A percentile compares a stretch with the other conserved stretches of the same genome.
Evolutionary conservation across 1,140 invertebrate species (phyloP).

Genomic region (Drosophila azteca): DNA sequence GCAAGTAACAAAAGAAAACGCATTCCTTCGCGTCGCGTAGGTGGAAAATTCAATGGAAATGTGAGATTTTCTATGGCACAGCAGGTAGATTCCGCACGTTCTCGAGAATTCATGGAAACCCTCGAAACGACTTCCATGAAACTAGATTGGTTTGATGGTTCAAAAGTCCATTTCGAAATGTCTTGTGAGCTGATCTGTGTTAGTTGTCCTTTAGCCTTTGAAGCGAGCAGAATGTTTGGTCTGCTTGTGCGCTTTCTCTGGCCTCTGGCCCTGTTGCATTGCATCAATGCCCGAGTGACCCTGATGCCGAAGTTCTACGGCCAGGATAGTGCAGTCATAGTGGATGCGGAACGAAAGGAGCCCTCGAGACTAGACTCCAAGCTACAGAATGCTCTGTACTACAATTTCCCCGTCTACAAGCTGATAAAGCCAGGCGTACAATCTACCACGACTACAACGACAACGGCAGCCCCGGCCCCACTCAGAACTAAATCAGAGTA

Average conservation of each 20-base stretch:
- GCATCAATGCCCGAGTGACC: constrained; percentile 30
- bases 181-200: neutral
- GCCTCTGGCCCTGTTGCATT: constrained; percentile 50
- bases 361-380: constrained; percentile 43
- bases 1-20: neutral
- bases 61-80: constrained; percentile 52
- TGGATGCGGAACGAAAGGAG: constrained; percentile 43
- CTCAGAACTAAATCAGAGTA: constrained; percentile 38
- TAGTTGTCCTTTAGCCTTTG: constrained; percentile 63
- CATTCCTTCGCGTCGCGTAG: constrained; percentile 31
- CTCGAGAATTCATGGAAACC: constrained; percentile 47
- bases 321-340: constrained; percentile 65
- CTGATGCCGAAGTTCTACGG: constrained; percentile 58
- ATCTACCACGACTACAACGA: constrained; percentile 7
- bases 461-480: constrained; percentile 6
- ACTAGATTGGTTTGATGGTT: neutral
- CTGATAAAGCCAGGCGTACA: constrained; percentile 34
- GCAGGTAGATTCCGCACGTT: constrained; percentile 54
- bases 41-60: constrained; percentile 64
- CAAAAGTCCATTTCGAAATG: constrained; percentile 21
- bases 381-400: constrained; percentile 60
- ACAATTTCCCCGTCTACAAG: constrained; percentile 68
- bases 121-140: constrained; percentile 35
- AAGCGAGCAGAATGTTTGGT: constrained; percentile 42
- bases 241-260: constrained; percentile 31